Conservation (phyloP, 2,113 vertebrate species). For the Syngnathus scovelli region DNA sequence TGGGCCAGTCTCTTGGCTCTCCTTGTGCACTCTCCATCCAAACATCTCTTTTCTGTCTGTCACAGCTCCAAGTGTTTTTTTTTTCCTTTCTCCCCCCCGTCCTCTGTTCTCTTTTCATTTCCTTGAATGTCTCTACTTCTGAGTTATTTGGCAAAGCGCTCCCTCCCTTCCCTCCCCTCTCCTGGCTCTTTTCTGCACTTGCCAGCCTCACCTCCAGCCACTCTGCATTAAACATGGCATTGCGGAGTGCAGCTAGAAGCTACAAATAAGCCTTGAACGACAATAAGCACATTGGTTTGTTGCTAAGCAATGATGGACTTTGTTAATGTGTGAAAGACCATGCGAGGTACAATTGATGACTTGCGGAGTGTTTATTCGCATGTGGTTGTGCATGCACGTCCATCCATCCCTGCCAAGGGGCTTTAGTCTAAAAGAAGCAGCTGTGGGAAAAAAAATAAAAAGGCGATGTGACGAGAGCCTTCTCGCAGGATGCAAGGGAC, state of each 20-base stretch:
- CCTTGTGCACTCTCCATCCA: slow-evolving; percentile 23
- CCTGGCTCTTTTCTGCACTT: slow-evolving; percentile 34
- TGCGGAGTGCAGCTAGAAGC: slow-evolving; percentile 79
- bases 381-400: slow-evolving; percentile 6
- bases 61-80: slow-evolving; percentile 9
- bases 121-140: slow-evolving; percentile 28
- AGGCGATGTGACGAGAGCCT: slow-evolving; percentile 26
- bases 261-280: slow-evolving; percentile 83
- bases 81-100: not conserved
- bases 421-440: slow-evolving; percentile 28
- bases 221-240: slow-evolving; percentile 77
- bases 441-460: slow-evolving; percentile 17
- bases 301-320: slow-evolving; percentile 71
- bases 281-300: slow-evolving; percentile 75
- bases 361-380: slow-evolving; percentile 6
- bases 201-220: slow-evolving; percentile 48
- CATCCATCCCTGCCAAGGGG: slow-evolving; percentile 4
- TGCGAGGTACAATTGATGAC: slow-evolving; percentile 25
- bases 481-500: slow-evolving; percentile 30
- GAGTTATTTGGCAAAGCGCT: slow-evolving; percentile 35
- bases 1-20: slow-evolving; percentile 6
- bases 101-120: slow-evolving; percentile 29
- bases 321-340: slow-evolving; percentile 14
- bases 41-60: slow-evolving; percentile 12
- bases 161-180: slow-evolving; percentile 40